Percentiles rank a stretch among this genome's conserved stretches.
These are phyloP conservation scores for Piprites chloris DNA, from an alignment of 2,113 vertebrate genomes.

Conservation along the genomic window DNA sequence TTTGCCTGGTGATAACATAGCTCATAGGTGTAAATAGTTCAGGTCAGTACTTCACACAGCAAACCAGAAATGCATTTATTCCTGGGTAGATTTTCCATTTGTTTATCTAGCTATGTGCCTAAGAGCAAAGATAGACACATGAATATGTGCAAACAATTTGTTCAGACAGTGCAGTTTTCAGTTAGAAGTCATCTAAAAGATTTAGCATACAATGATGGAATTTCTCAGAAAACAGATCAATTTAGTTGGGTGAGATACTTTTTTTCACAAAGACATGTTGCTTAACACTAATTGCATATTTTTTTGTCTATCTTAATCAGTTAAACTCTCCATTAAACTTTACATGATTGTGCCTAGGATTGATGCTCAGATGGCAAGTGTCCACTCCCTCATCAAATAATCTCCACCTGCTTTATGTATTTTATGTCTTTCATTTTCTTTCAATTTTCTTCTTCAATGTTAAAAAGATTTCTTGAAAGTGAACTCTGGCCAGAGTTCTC, in stretches of 20 bases:
- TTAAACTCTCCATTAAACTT: background rate
- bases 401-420: background rate
- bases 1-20: background rate
- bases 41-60: background rate
- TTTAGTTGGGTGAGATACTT: fast-evolving
- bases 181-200: background rate
- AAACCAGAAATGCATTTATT: background rate
- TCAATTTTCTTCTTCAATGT: background rate
- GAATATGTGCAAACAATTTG: background rate
- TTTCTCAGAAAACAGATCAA: background rate
- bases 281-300: background rate
- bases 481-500: background rate
- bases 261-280: background rate
- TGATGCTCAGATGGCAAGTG: background rate
- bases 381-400: background rate
- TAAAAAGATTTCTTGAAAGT: background rate
- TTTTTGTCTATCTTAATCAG: background rate
- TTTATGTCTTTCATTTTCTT: background rate
- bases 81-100: background rate
- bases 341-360: background rate
- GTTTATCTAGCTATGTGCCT: background rate
- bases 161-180: background rate
- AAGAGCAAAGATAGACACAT: background rate
- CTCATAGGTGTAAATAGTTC: background rate
- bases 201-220: background rate